Percentiles rank a stretch among this genome's conserved stretches.
phyloP scores from a whole-genome alignment of 2,888 invertebrate species.

The Leptopilina myrica region DNA sequence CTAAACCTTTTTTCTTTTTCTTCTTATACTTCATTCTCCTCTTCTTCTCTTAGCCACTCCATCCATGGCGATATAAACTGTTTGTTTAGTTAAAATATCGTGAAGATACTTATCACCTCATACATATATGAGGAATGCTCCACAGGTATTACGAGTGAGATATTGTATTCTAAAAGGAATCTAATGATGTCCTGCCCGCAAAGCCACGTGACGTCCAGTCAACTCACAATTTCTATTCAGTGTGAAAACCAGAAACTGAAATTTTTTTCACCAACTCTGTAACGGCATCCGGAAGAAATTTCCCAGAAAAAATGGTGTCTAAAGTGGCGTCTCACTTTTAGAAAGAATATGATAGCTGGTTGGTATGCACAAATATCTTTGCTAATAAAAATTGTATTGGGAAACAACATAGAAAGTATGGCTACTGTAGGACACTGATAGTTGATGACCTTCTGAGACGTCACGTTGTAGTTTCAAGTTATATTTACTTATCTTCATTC shows the following conservation, averaged over 20 bases:
- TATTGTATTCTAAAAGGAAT: conserved; percentile 71
- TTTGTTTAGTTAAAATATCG: conserved; percentile 74
- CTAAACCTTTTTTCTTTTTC: conserved; percentile 43
- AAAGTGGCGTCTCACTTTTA: not conserved
- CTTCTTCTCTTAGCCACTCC: conserved; percentile 41
- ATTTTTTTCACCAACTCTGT: conserved; percentile 27
- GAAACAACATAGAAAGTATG: no score
- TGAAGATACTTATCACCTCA: conserved; percentile 73
- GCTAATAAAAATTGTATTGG: no score
- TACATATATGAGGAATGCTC: conserved; percentile 62
- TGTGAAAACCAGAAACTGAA: conserved; percentile 12
- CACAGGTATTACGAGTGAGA: conserved; percentile 59
- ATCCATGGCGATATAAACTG: conserved; percentile 67
- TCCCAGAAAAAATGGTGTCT: not conserved
- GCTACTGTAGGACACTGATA: no score
- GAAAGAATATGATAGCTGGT: no score
- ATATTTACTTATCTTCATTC: no score
- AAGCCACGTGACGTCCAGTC: conserved; percentile 39
- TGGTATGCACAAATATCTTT: no score
- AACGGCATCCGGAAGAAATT: not conserved
- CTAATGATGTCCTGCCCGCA: conserved; percentile 63
- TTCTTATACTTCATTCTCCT: not conserved
- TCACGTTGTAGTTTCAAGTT: no score
- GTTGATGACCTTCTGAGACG: no score
- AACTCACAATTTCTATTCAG: conserved; percentile 17